Evolutionary conservation across 2,797 vertebrate species (phyloP).

Genomic region (Anguilla anguilla): DNA sequence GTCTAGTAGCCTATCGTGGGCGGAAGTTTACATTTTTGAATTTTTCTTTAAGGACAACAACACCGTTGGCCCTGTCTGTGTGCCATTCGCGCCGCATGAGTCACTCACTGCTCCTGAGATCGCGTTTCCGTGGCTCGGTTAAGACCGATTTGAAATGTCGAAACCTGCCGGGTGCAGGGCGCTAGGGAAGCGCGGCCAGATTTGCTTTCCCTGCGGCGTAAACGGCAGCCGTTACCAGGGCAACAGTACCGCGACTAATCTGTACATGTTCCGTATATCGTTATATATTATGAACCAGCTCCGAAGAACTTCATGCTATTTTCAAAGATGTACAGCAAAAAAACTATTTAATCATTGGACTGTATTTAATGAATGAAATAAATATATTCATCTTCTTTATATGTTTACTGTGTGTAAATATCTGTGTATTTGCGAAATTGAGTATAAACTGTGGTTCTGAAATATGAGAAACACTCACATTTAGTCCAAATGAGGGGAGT

Average conservation of each 20-base stretch:
- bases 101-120: neutral
- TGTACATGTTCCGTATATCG: neutral
- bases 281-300: neutral
- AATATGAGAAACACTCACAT: too few species aligned
- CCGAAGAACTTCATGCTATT: constrained; percentile 3
- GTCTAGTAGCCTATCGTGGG: neutral
- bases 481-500: neutral
- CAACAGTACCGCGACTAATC: neutral
- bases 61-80: neutral
- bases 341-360: neutral
- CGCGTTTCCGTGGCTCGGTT: neutral
- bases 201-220: neutral
- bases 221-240: neutral
- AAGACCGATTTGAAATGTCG: neutral
- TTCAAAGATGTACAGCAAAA: constrained; percentile 14
- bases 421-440: neutral
- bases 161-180: neutral
- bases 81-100: neutral
- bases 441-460: too few species aligned
- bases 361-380: neutral
- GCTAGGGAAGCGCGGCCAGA: neutral
- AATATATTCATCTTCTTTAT: neutral
- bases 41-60: neutral
- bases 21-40: neutral
- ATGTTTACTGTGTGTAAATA: neutral